Base-by-base conservation (phyloP, 2,797 vertebrate species). In the Meriones psammophilus region DNA sequence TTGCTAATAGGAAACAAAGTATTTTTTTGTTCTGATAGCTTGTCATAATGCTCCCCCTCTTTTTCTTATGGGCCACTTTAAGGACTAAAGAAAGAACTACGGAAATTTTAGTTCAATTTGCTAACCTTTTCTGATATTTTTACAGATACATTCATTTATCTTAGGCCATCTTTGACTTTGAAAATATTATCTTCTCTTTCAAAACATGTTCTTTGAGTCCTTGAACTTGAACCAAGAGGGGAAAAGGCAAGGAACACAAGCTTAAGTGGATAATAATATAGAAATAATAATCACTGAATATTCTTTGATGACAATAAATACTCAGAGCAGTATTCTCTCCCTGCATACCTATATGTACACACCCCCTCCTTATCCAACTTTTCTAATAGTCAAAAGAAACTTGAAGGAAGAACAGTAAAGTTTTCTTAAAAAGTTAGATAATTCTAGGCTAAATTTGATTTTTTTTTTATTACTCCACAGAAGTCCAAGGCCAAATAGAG, bases 161-260 rank as follows among this genome's bases (percentile, higher is more conserved):
- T 86, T 56, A 83, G 56, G 60, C 5, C 54, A 64, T 94, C 54
- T 94, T 97, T 93, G 92, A 87, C 83, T 96, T 93, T 94, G 85
- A 94, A 96, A 97, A 97, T 92, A 93, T 88, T 87, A 26, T 81
- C 39, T 92, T 97, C 62, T 92, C 56, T 94, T 90, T 46, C 71
- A 77, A 96, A 96, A 78, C 74, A 93, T 68, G 92, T 89, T 94
- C 73, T 95, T 30, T 66, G 87, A 79, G 84, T 91, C 20, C 76
- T 83, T 76, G 58, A 86, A 94, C 12, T 94, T 94, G 73, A 92
- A 68, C 91, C 89, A 90, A 85, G 83, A 46, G 3, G 15, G 81
- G 3, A 58, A 24, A 79, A 71, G 50, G 13, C 54, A 81, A 73
- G 26, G n/a, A 96, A 92, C 20, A 76, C n/a, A 89, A 94, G 46